Percentiles rank a stretch among this genome's conserved stretches.
phyloP scores from a whole-genome alignment of 1,140 invertebrate species.

The Doryteuthis pealeii region DNA sequence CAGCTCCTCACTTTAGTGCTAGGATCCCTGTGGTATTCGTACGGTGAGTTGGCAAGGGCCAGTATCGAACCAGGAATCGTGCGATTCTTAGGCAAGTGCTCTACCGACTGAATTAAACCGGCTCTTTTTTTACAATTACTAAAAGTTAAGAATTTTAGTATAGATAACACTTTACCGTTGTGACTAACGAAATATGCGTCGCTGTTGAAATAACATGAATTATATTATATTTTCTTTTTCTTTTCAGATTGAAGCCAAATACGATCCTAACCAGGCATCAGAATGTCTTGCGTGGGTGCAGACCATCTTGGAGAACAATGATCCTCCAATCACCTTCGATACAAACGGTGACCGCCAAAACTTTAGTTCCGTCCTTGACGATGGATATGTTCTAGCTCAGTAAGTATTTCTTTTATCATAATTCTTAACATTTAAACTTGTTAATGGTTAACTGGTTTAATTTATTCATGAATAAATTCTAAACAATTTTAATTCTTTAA shows the following conservation, averaged over 20 bases:
- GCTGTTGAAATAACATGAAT: too few relatives aligned
- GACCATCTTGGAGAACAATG: neutral
- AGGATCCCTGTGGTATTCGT: too few relatives aligned
- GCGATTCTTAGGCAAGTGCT: too few relatives aligned
- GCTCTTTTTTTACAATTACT: too few relatives aligned
- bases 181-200: too few relatives aligned
- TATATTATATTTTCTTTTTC: too few relatives aligned
- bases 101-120: too few relatives aligned
- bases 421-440: neutral
- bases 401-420: neutral
- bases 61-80: too few relatives aligned
- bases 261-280: neutral
- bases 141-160: too few relatives aligned
- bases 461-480: neutral
- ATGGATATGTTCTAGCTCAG: neutral
- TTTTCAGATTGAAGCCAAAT: conserved; percentile 4
- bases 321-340: neutral
- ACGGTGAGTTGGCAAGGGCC: too few relatives aligned
- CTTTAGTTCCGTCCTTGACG: neutral
- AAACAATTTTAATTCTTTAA: neutral
- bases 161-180: too few relatives aligned
- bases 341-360: neutral
- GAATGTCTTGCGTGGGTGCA: neutral
- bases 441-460: neutral
- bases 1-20: too few relatives aligned